Base-by-base conservation (phyloP, 2,888 invertebrate genomes). In the Frankliniella intonsa region DNA sequence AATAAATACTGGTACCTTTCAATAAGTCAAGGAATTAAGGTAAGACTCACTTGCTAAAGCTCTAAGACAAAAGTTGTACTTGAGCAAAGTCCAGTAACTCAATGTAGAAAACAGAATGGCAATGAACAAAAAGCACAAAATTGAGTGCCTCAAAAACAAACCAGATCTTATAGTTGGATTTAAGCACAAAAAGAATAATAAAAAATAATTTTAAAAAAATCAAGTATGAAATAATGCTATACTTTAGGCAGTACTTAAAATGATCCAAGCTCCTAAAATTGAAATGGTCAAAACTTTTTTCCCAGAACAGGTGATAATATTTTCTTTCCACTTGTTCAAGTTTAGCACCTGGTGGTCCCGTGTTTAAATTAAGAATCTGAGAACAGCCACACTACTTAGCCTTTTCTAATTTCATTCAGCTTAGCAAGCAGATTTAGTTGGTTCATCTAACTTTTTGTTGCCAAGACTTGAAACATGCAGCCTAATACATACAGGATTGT, bases 291-390 rank as follows among this genome's bases (percentile, higher is more conserved):
- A 38, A 38, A 38, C 38, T 38, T 38, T 38, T 55, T 5, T 55
- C 17, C 17, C 55, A 14, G 55, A 55, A 55, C 55, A 55, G 55
- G 17, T 55, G 55, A 8, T 8, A 55, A 17, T 2, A 55, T 55
- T 17, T 8, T 5, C 55, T 55, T 55, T 19, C 14, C 55, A 14
- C 19, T 5, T 12, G 55, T 55, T 55, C 55, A 55, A 69, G 17
- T 69, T 19, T 69, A 69, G 22, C 69, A n/a, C 22, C 69, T 69
- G 69, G 19, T 69, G 69, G 69, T 69, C 69, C 69, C 69, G 22
- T 11, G 11, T 69, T 22, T 7, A 69, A 69, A 7, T n/a, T 69
- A 11, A 55, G 19, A 19, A 55, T 55, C 19, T 19, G 19, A 55
- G 55, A 55, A 55, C 19, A 55, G 55, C 55, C 19, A 55, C 55